Base-by-base conservation (phyloP, 2,113 vertebrate genomes). In the Syrmaticus mikado region DNA sequence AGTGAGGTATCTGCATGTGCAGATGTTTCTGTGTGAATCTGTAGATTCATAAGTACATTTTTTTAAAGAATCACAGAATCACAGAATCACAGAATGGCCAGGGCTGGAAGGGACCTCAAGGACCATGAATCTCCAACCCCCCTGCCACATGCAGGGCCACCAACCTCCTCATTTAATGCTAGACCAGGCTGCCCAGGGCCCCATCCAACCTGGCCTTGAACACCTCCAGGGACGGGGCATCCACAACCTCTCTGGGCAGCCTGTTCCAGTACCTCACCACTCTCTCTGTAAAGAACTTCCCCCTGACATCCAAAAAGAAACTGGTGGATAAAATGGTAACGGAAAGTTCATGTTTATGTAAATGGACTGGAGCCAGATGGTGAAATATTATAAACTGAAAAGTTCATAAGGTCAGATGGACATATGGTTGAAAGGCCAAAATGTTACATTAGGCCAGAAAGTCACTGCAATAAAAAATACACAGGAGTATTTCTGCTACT, bases 361-460 rank as follows among this genome's bases (percentile, higher is more conserved):
- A 95, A 67, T 82, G 14, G 61, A 40, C 62, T 82, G 36, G 43
- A 90, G 18, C 9, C 89, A 93, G 81, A 58, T 89, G 74, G 74
- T 79, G 53, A 91, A 88, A 84, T 79, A 94, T 32, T 62, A 84
- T 68, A 83, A 90, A 85, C n/a, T 66, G 43, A 72, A 61, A 66
- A 85, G 86, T 87, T 87, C 91, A 62, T 58, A 60, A 90, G 77
- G 78, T 92, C 85, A 85, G 70, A 75, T 6, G 90, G 70, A 48
- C 81, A 82, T 76, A 85, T 45, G 82, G 65, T 20, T 74, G 67
- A 41, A 87, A 83, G 27, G 74, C 20, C 78, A 92, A 58, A 82
- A 71, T 80, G 68, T 84, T 72, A 70, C 78, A 36, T 43, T 58
- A 82, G 85, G 71, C 71, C 89, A 86, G 82, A 88, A 83, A 89